Evolutionary conservation across 2,888 invertebrate genomes (phyloP), one percentile per base, ranked within the genome.

Genomic region (Lagria hirta): DNA sequence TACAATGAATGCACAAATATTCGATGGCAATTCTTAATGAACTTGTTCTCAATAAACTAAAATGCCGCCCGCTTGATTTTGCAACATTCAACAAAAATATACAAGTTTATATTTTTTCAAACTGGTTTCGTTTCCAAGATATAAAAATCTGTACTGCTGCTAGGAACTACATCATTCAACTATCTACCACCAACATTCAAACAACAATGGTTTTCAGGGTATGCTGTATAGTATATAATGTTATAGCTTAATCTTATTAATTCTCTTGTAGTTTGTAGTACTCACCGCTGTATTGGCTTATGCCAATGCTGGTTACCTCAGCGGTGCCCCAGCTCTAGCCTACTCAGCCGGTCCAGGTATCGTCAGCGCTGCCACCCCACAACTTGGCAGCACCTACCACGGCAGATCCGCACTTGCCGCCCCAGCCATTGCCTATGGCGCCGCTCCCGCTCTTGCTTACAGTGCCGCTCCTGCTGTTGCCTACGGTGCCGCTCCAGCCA

Each of bases 251-350:
- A 10, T 35, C 14, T 14, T 12, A 12, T 28, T 29, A 5, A 44
- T 35, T 26, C 10, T 8, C 12, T 55, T 54, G 4, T 34, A 58
- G 57, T 35, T 57, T 29, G 49, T 52, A 42, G 52, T 52, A 20
- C 35, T 57, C 12, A 51, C 48, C 41, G 50, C 54, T 46, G 30
- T 48, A 32, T 47, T 60, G 56, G 61, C 61, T 28, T 44, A 37
- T 3, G 59, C 56, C 52, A 54, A 55, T 26, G 60, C 59, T 34
- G 61, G 61, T 20, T 30, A 47, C 32, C 48, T 58, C 27, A 49
- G 49, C 7, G 42, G 28, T 10, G 34, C 42, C 11, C 34, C 42
- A 5, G 23, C 28, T 5, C 6, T 32, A 13, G 34, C 45, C 18
- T 45, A 38, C 38, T 17, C 22, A 8, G 35, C 35, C 24, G 43